Percentiles rank a stretch among this genome's conserved stretches.
Evolutionary conservation across 2,888 invertebrate species (phyloP).

Genomic region (Julus scandinavius): DNA sequence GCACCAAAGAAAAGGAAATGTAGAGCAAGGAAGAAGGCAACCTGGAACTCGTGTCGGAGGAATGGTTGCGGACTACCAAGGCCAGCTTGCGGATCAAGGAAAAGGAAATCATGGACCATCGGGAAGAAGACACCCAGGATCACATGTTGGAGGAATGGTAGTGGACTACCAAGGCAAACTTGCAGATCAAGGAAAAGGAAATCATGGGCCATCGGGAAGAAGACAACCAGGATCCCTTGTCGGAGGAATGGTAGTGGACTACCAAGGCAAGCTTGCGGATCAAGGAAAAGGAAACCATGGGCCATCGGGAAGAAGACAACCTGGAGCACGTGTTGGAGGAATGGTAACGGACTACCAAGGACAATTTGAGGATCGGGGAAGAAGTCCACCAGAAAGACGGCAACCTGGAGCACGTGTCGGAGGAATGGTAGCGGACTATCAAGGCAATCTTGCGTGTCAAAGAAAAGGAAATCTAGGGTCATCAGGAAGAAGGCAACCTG

Average conservation of each 20-base stretch:
- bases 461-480: neutral
- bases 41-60: neutral
- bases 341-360: too few relatives aligned
- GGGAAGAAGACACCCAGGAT: too few relatives aligned
- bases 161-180: too few relatives aligned
- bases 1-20: neutral
- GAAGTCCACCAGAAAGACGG: neutral
- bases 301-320: too few relatives aligned
- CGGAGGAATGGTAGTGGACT: neutral
- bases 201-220: too few relatives aligned
- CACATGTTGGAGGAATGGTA: too few relatives aligned
- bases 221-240: neutral
- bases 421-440: neutral
- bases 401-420: neutral
- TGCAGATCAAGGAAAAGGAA: too few relatives aligned
- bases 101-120: too few relatives aligned
- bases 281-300: neutral
- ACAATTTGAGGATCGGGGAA: too few relatives aligned
- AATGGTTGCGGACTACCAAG: neutral
- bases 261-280: neutral
- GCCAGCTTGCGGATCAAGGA: neutral
- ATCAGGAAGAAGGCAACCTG: neutral
- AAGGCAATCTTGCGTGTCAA: neutral
- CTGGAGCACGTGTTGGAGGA: too few relatives aligned
- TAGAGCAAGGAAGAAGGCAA: neutral